Conservation (phyloP, 2,113 vertebrate species). For the Melanerpes aurifrons region DNA sequence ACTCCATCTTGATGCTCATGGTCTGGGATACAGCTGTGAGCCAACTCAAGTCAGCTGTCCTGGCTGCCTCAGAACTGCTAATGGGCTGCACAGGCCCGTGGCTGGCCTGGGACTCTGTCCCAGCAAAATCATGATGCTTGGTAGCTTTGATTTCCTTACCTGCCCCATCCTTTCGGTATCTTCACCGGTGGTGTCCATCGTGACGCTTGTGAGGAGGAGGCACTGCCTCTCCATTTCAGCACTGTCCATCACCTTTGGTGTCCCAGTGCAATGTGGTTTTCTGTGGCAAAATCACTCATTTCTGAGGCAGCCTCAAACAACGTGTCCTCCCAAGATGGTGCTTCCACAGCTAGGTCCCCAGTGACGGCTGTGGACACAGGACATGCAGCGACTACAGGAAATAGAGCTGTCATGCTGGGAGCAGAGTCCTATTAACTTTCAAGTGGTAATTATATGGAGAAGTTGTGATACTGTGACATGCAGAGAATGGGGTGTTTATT, state of each 20-base stretch:
- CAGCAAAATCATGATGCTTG: neutral
- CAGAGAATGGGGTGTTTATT: slow-evolving; percentile 20
- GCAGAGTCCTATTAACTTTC: slow-evolving; percentile 5
- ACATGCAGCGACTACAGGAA: neutral
- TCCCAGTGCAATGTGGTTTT: fast-evolving
- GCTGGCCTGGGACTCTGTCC: neutral
- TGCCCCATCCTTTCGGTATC: neutral
- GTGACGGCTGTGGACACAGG: neutral
- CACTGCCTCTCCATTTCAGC: neutral
- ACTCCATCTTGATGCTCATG: too few species aligned
- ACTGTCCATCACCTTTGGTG: neutral
- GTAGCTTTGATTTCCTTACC: neutral
- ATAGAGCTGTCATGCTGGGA: fast-evolving
- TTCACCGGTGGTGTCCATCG: neutral
- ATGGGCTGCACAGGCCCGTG: too few species aligned
- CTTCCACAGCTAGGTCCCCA: neutral
- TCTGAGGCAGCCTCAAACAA: neutral
- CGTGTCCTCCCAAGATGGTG: neutral
- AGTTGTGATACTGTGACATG: slow-evolving; percentile 15
- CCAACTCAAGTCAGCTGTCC: too few species aligned
- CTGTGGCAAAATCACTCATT: neutral
- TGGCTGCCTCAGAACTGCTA: too few species aligned
- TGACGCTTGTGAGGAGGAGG: fast-evolving
- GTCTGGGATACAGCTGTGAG: too few species aligned
- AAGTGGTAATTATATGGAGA: neutral